Evolutionary conservation across 1,140 invertebrate species (phyloP).

Genomic region (Musca domestica): DNA sequence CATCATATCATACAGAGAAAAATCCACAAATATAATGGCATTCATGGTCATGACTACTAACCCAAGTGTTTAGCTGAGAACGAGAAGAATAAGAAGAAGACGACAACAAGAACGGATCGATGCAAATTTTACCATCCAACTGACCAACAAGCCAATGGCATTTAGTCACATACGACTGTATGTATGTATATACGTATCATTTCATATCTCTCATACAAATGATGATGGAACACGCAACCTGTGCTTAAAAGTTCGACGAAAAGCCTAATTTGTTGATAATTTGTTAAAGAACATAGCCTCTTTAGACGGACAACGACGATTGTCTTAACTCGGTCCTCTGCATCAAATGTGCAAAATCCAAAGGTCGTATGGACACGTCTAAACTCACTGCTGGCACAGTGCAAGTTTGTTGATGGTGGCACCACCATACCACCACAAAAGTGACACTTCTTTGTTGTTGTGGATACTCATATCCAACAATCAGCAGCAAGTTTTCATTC

Average conservation of each 20-base stretch:
- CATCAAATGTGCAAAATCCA: no score
- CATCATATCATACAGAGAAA: not conserved
- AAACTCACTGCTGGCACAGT: conserved; percentile 10
- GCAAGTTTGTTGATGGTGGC: conserved; percentile 27
- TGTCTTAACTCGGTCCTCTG: no score
- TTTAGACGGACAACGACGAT: no score
- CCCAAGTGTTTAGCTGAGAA: conserved; percentile 1
- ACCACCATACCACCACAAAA: conserved; percentile 25
- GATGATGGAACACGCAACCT: conserved; percentile 50
- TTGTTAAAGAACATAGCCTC: conserved; percentile 33
- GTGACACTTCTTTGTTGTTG: not conserved
- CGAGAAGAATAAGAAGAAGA: conserved; percentile 15
- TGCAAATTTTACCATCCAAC: not conserved
- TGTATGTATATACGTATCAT: no score
- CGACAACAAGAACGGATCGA: not conserved
- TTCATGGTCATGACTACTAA: conserved; percentile 6
- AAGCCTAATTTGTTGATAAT: conserved; percentile 53
- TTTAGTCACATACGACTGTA: no score
- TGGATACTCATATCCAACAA: not conserved
- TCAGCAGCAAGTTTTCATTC: not conserved
- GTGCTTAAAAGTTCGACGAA: conserved; percentile 46
- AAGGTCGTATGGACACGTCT: no score
- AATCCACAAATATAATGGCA: not conserved
- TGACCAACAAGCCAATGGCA: conserved; percentile 22
- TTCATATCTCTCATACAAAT: conserved; percentile 31